Conservation (phyloP, 2,113 vertebrate genomes). For the Heterotilapia buettikoferi region DNA sequence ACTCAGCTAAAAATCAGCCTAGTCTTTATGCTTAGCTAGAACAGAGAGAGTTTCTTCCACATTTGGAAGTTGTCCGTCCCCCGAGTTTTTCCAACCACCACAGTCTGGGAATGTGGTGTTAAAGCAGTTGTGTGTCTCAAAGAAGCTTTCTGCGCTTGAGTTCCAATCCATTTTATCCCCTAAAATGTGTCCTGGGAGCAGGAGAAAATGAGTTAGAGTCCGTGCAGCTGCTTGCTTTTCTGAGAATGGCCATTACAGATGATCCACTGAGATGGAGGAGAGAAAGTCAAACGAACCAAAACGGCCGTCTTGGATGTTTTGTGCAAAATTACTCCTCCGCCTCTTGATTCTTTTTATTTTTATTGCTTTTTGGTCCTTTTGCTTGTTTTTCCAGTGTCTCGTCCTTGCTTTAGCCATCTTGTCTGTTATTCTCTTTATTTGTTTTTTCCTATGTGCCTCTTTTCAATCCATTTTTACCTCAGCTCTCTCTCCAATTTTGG, state of each 20-base stretch:
- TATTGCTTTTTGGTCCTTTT: not conserved
- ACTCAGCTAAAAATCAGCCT: not conserved
- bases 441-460: not conserved
- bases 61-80: not conserved
- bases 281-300: conserved; percentile 22
- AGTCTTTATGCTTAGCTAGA: not conserved
- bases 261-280: conserved; percentile 28
- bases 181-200: conserved; percentile 52
- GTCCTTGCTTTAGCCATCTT: not conserved
- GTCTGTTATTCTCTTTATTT: not conserved
- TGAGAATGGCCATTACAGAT: conserved; percentile 30
- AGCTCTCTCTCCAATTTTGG: not conserved
- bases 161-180: conserved; percentile 51
- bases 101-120: conserved; percentile 4
- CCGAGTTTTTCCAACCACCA: not conserved
- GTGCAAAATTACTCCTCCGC: conserved; percentile 32
- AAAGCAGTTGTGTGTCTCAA: conserved; percentile 25
- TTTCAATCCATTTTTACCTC: not conserved
- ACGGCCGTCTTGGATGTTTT: conserved; percentile 28
- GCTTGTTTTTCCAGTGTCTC: not conserved
- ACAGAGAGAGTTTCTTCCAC: not conserved
- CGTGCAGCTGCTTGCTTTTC: conserved; percentile 14
- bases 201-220: conserved; percentile 44
- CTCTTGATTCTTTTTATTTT: conserved; percentile 16
- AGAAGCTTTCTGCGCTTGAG: conserved; percentile 31